A percentile compares a stretch with the other conserved stretches of the same genome.
Evolutionary conservation across 1,140 invertebrate genomes (phyloP).

Genomic region (Argopecten irradians): DNA sequence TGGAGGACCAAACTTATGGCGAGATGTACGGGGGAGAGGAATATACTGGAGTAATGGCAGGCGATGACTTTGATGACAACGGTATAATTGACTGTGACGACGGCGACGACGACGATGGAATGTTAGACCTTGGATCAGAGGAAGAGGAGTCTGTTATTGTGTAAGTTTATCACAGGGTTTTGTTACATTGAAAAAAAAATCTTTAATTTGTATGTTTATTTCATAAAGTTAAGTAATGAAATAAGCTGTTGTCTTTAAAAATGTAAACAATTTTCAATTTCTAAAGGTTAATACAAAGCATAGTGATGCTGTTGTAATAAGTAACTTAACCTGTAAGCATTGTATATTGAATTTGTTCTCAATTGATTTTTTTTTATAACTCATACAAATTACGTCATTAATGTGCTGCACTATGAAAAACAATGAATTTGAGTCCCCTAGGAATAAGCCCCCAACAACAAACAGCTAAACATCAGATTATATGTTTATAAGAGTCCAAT

Average conservation of each 20-base stretch:
- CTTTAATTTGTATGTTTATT: not conserved
- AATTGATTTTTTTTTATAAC: too few relatives aligned
- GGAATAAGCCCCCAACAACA: too few relatives aligned
- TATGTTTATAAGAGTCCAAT: too few relatives aligned
- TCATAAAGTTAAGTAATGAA: too few relatives aligned
- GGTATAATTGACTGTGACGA: constrained; percentile 62
- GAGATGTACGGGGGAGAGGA: constrained; percentile 52
- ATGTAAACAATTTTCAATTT: not conserved
- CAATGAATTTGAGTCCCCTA: too few relatives aligned
- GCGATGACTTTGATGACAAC: constrained; percentile 58
- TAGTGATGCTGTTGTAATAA: not conserved
- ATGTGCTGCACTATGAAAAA: too few relatives aligned
- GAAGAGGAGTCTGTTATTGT: constrained; percentile 56
- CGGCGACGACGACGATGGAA: constrained; percentile 47
- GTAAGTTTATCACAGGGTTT: constrained; percentile 35
- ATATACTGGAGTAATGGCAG: constrained; percentile 41
- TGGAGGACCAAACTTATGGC: constrained; percentile 58
- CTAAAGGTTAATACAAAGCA: not conserved
- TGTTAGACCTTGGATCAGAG: constrained; percentile 55
- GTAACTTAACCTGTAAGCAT: too few relatives aligned
- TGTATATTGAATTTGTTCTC: too few relatives aligned
- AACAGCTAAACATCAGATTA: too few relatives aligned
- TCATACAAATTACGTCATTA: too few relatives aligned
- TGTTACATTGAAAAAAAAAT: not conserved
- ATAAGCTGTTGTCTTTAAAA: not conserved